phyloP scores from a whole-genome alignment of 2,113 vertebrate species.

The Spizaetus ornatus region DNA sequence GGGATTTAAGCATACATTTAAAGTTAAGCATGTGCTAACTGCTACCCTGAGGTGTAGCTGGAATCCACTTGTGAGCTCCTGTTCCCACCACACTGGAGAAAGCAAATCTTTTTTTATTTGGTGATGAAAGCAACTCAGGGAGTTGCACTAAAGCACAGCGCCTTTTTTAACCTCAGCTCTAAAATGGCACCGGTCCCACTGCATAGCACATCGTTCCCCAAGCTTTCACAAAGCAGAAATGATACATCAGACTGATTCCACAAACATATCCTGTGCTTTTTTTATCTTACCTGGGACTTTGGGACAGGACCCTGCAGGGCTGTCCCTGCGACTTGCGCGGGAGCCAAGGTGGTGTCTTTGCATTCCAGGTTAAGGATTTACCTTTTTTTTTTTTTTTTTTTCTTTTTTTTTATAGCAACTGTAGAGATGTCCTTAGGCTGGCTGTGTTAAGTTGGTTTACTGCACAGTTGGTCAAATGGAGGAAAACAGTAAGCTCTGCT shows the following conservation, averaged over 20 bases:
- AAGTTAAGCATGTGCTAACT: background rate
- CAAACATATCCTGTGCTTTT: background rate
- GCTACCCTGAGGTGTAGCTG: background rate
- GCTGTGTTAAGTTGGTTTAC: background rate
- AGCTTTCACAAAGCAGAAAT: background rate
- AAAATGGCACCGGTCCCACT: rapidly evolving
- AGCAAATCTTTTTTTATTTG: background rate
- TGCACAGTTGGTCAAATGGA: background rate
- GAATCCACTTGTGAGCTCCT: background rate
- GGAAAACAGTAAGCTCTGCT: background rate
- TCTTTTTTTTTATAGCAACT: background rate
- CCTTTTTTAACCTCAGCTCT: background rate
- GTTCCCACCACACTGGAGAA: background rate
- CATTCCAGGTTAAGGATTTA: background rate
- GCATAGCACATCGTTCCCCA: background rate
- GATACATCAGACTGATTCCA: background rate
- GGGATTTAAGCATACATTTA: background rate
- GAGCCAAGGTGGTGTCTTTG: background rate
- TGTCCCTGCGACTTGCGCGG: background rate
- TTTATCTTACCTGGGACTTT: background rate
- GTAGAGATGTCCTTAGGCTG: background rate
- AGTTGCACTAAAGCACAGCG: background rate
- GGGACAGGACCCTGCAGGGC: background rate
- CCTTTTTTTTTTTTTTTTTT: background rate
- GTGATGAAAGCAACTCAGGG: background rate